These are phyloP conservation scores for Rhombomys opimus DNA, from an alignment of 2,113 vertebrate species.

Conservation along the genomic window DNA sequence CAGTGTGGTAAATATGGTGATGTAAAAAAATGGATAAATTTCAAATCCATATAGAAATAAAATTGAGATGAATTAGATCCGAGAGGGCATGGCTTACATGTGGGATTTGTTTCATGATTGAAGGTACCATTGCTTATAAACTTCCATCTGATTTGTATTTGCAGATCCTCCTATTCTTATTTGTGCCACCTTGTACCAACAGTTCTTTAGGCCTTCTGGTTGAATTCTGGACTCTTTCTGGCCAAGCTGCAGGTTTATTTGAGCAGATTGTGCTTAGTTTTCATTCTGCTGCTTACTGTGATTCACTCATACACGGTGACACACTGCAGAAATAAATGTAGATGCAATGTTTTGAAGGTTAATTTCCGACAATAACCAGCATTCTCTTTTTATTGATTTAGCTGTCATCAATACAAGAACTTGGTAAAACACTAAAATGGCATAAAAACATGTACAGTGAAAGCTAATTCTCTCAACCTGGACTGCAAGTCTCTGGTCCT, in stretches of 20 bases:
- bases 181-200: background rate
- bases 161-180: background rate
- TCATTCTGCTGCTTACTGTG: background rate
- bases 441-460: background rate
- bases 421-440: background rate
- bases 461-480: constrained; percentile 12
- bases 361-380: background rate
- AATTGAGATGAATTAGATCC: background rate
- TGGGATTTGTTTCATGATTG: background rate
- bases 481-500: background rate
- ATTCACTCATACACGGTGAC: background rate
- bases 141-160: background rate
- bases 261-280: constrained; percentile 23
- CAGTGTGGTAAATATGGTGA: background rate
- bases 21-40: background rate
- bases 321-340: background rate
- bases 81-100: background rate
- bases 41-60: background rate
- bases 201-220: background rate
- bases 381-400: constrained; percentile 10
- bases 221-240: constrained; percentile 7
- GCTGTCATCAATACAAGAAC: background rate
- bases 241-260: background rate
- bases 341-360: constrained; percentile 25
- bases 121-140: background rate